Evolutionary conservation across 2,888 invertebrate species (phyloP).

Genomic region (Melikaiella ostensackeni): DNA sequence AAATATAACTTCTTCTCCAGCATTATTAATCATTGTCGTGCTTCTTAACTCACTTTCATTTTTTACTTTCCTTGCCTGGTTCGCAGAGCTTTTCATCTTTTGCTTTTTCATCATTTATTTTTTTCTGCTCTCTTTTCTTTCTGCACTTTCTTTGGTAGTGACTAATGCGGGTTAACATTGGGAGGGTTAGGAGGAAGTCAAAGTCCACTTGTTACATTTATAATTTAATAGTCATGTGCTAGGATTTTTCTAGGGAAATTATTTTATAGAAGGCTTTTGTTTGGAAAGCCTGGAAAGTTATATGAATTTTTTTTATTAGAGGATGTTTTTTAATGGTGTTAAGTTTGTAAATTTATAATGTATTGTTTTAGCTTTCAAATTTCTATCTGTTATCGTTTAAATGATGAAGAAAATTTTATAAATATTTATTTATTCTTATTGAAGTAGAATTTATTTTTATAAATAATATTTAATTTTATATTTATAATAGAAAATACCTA

Average conservation of each 20-base stretch:
- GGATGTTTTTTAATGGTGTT: neutral
- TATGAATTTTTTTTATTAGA: too few relatives aligned
- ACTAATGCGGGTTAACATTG: conserved; percentile 13
- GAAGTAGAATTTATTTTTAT: neutral
- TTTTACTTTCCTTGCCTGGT: neutral
- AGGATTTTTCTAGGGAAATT: neutral
- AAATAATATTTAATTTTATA: neutral
- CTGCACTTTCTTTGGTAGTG: conserved; percentile 19
- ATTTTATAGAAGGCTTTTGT: neutral
- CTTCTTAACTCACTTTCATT: conserved; percentile 9
- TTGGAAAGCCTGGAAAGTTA: neutral
- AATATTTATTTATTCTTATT: neutral
- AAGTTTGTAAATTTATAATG: neutral
- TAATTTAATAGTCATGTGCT: neutral
- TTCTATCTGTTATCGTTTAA: neutral
- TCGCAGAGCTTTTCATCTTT: conserved; percentile 13
- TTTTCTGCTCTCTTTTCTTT: neutral
- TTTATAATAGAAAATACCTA: neutral
- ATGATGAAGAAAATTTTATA: neutral
- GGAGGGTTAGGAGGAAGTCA: neutral
- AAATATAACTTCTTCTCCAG: conserved; percentile 12
- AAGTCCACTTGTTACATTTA: conserved; percentile 11
- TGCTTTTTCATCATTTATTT: neutral
- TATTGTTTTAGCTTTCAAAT: neutral
- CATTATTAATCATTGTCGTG: conserved; percentile 13